phyloP scores from a whole-genome alignment of 2,797 vertebrate genomes.

The Choloepus didactylus region DNA sequence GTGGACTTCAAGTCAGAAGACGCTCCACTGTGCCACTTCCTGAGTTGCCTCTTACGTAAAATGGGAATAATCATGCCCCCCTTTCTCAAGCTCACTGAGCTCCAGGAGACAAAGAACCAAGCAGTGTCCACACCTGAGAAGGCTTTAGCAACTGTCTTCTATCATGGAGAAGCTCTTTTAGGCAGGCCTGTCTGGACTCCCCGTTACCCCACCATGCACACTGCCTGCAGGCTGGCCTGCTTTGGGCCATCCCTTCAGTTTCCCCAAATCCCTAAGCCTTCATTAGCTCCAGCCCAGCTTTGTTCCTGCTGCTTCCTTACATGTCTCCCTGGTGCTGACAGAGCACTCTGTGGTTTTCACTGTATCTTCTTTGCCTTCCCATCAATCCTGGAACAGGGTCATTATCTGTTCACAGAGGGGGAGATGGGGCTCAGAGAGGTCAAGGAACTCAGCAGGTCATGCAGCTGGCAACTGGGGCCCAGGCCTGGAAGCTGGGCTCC shows the following conservation, averaged over 20 bases:
- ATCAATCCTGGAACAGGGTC: not conserved
- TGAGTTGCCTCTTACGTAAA: not conserved
- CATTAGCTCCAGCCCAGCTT: not conserved
- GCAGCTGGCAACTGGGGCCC: not conserved
- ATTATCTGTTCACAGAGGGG: not conserved
- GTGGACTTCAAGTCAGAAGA: not conserved
- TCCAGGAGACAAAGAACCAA: not conserved
- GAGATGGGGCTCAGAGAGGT: not conserved
- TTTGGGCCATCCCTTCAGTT: not conserved
- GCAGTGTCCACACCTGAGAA: not conserved
- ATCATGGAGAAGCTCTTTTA: not conserved
- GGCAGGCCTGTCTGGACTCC: not conserved
- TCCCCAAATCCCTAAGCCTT: not conserved
- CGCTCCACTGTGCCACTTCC: not conserved
- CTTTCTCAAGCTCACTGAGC: not conserved
- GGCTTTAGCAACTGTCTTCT: not conserved
- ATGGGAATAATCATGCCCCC: not conserved
- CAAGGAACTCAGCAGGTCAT: not conserved
- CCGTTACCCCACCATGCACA: not conserved
- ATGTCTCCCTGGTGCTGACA: not conserved
- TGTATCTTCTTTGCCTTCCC: not conserved
- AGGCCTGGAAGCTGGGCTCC: not conserved
- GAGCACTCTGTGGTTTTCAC: not conserved
- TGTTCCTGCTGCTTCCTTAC: not conserved
- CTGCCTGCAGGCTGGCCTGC: not conserved